Evolutionary conservation across 2,888 invertebrate genomes (phyloP), one percentile per base, ranked within the genome.

Genomic region (Drosophila leonis): DNA sequence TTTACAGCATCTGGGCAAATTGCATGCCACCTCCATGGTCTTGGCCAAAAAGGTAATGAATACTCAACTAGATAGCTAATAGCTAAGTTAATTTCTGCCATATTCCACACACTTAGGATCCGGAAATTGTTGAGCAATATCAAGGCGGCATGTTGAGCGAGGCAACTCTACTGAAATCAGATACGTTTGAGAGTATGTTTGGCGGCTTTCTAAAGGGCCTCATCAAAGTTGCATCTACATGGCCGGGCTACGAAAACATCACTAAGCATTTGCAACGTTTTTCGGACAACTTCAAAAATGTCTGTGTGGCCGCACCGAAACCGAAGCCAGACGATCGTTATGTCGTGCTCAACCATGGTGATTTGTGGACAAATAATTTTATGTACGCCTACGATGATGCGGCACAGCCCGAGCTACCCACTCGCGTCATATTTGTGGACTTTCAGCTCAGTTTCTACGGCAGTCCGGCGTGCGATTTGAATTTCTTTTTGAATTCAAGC

Each of bases 1-100:
- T 0, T 80, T 95, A 5, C 92, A 93, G 61, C 94, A 94, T 75
- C 87, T 95, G 74, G 95, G 94, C 0, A 93, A 92, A 65, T 93
- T 94, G 74, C 95, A 95, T 78, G 95, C 94, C 1, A 92, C 93
- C 15, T 94, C 95, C 0, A 93, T 94, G 63, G 93, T 94, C 33
- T 79, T 94, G 55, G 93, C 92, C 60, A 93, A 94, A 80, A 94
- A 94, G 93, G 95, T 90, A 73, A 63, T 5, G 12, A 39, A 29
- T 18, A n/a, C 4, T 4, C 12, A 0, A 13, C 7, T 9, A 0
- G 9, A 51, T 9, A 51, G 10, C 12, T 12, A 6, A 27, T 48
- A 4, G 2, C 2, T 27, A n/a, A 41, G n/a, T n/a, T n/a, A n/a
- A n/a, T n/a, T n/a, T n/a, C n/a, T n/a, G n/a, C n/a, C n/a, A 1